A percentile compares a stretch with the other conserved stretches of the same genome.
Conservation (phyloP, 2,888 invertebrate species). For the Hoplodrina blanda region DNA sequence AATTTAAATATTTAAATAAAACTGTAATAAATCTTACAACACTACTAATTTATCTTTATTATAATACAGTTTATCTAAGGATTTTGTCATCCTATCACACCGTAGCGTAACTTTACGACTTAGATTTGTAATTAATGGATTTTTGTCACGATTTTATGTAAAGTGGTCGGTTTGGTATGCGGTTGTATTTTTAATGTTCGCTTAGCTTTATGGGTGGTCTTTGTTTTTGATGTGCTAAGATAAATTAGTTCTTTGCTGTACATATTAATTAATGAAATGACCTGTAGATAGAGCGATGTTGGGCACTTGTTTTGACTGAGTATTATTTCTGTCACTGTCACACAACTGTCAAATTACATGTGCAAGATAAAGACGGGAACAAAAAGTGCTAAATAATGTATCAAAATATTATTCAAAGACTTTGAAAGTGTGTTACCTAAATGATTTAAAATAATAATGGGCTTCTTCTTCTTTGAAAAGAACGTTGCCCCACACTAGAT, state of each 20-base stretch:
- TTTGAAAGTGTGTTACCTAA: too few relatives aligned
- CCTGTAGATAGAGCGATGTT: not conserved
- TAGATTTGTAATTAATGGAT: constrained; percentile 47
- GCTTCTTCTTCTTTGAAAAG: too few relatives aligned
- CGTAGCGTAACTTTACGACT: constrained; percentile 39
- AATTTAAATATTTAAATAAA: constrained; percentile 72
- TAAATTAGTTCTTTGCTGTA: not conserved
- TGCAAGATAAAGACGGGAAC: not conserved
- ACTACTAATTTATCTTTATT: constrained; percentile 74
- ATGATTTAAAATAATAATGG: too few relatives aligned
- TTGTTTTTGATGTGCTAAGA: constrained; percentile 1
- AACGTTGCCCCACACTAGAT: too few relatives aligned
- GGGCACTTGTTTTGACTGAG: not conserved
- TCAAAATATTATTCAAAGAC: too few relatives aligned
- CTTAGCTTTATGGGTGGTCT: constrained; percentile 37
- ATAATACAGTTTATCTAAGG: constrained; percentile 68
- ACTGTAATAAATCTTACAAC: constrained; percentile 71
- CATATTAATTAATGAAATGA: constrained; percentile 12
- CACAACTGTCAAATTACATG: not conserved
- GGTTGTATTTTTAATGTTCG: constrained; percentile 20
- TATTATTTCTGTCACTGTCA: not conserved
- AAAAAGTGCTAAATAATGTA: not conserved
- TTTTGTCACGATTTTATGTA: constrained; percentile 61
- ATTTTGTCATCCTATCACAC: constrained; percentile 55
- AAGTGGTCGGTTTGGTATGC: constrained; percentile 31